These are phyloP conservation scores for Coelopa pilipes DNA, from an alignment of 2,888 invertebrate genomes.

Conservation along the genomic window DNA sequence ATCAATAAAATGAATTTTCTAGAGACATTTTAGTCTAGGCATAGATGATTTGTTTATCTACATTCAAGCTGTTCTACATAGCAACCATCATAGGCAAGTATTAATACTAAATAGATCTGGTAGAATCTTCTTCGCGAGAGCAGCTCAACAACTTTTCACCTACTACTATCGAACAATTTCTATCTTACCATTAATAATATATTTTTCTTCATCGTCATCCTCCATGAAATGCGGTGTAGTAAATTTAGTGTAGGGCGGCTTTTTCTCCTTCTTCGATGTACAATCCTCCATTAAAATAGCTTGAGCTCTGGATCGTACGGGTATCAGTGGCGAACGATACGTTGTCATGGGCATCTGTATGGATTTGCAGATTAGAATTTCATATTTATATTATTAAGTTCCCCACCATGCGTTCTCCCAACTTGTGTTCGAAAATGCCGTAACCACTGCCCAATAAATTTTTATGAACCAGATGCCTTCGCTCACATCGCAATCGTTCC, in stretches of 20 bases:
- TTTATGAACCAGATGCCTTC: constrained; percentile 54
- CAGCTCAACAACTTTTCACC: too few relatives aligned
- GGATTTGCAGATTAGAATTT: background rate
- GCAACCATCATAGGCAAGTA: constrained; percentile 20
- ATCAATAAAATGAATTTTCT: constrained; percentile 25
- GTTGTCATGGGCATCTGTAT: constrained; percentile 74
- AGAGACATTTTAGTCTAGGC: background rate
- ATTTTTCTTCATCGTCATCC: constrained; percentile 61
- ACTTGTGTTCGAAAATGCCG: constrained; percentile 55
- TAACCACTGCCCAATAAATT: constrained; percentile 55
- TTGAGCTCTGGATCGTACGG: constrained; percentile 76
- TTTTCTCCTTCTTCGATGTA: constrained; percentile 67
- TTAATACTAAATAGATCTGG: background rate
- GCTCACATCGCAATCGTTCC: constrained; percentile 70
- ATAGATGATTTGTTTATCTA: constrained; percentile 17
- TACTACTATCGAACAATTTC: too few relatives aligned
- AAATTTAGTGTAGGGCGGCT: constrained; percentile 58
- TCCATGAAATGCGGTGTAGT: constrained; percentile 63
- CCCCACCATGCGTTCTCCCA: constrained; percentile 58
- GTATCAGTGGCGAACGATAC: constrained; percentile 76
- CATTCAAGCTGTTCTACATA: background rate
- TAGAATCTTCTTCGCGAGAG: too few relatives aligned
- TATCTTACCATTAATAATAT: constrained; percentile 56
- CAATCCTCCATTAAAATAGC: constrained; percentile 73
- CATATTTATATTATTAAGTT: background rate